These are phyloP conservation scores for Capromys pilorides DNA, from an alignment of 2,797 vertebrate genomes.

Conservation along the genomic window DNA sequence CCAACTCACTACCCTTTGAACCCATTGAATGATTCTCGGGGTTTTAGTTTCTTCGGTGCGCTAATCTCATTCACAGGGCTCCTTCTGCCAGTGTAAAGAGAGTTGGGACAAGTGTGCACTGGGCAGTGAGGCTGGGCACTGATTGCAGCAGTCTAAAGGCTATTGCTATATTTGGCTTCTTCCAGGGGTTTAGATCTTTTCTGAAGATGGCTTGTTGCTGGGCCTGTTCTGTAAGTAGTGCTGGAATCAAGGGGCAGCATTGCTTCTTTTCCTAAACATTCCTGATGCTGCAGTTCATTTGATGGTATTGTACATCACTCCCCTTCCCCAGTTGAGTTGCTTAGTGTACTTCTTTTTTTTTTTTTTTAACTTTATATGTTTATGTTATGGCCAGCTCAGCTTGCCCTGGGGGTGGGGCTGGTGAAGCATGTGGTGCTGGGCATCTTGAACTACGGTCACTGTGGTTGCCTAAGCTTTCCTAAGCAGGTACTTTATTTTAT, in stretches of 20 bases:
- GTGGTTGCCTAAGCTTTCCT: no score
- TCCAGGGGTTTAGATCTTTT: background rate
- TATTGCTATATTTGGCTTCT: background rate
- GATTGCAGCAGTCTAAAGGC: background rate
- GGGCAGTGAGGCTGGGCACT: background rate
- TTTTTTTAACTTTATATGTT: no score
- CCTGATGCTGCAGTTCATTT: background rate
- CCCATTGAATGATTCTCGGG: background rate
- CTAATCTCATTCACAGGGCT: background rate
- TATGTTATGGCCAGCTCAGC: no score
- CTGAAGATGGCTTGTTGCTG: background rate
- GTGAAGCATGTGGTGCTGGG: no score
- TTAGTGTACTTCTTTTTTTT: background rate
- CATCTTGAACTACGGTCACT: no score
- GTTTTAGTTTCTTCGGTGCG: background rate
- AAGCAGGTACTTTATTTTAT: no score
- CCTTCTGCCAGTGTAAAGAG: background rate
- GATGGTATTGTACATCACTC: background rate
- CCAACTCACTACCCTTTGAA: background rate
- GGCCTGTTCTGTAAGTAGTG: background rate
- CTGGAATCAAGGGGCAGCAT: background rate
- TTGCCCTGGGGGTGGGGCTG: no score
- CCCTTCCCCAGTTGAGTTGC: background rate
- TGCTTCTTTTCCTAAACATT: background rate
- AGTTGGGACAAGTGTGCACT: background rate